Evolutionary conservation across 1,140 invertebrate species (phyloP).

Genomic region (Pogonognathellus flavescens): DNA sequence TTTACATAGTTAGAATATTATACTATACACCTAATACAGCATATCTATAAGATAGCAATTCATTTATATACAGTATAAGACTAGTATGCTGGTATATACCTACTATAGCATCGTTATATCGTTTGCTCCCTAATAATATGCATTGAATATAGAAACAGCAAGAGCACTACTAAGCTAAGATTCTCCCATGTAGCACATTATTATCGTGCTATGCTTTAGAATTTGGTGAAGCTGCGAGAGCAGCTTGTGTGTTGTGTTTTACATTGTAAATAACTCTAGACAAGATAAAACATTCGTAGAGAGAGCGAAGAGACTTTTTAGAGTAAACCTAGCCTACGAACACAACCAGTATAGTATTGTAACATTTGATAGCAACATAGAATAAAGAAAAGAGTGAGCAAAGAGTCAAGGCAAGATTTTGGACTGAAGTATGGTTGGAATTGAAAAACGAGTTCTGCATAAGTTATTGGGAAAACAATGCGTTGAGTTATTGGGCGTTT

Average conservation of each 20-base stretch:
- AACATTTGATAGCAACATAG: not conserved
- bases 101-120: too few relatives aligned
- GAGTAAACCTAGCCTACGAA: too few relatives aligned
- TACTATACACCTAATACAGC: not conserved
- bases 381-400: constrained; percentile 14
- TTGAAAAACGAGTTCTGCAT: constrained; percentile 50
- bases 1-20: not conserved
- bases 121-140: constrained; percentile 37
- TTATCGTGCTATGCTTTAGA: not conserved
- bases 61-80: too few relatives aligned
- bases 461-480: constrained; percentile 50
- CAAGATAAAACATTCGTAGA: constrained; percentile 40
- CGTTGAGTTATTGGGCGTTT: constrained; percentile 49
- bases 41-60: not conserved
- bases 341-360: too few relatives aligned
- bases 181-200: not conserved
- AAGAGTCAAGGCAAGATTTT: constrained; percentile 35
- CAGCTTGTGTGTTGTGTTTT: constrained; percentile 30
- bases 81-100: too few relatives aligned
- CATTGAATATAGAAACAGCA: constrained; percentile 9
- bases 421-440: constrained; percentile 37
- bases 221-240: not conserved
- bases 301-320: constrained; percentile 11
- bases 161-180: not conserved
- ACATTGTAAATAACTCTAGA: constrained; percentile 41